Evolutionary conservation across 2,113 vertebrate genomes (phyloP).

Genomic region (Castor canadensis): DNA sequence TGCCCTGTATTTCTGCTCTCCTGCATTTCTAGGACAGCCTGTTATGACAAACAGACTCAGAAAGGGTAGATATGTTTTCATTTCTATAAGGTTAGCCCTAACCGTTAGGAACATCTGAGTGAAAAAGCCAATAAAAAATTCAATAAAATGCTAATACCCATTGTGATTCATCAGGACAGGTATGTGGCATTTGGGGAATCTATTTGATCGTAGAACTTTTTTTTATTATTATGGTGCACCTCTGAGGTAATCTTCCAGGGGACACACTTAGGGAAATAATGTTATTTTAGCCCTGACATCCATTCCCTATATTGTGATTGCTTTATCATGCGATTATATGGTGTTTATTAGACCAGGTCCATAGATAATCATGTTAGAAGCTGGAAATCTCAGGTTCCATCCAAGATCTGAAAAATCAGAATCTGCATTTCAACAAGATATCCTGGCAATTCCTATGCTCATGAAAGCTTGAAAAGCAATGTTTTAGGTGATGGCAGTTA

Average conservation of each 20-base stretch:
- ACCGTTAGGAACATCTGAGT: not conserved
- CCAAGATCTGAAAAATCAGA: not conserved
- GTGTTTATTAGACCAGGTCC: not conserved
- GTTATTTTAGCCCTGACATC: not conserved
- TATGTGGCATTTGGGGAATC: not conserved
- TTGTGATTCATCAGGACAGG: not conserved
- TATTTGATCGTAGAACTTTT: not conserved
- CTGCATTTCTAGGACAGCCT: not conserved
- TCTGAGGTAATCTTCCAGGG: not conserved
- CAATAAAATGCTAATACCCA: not conserved
- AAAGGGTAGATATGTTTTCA: not conserved
- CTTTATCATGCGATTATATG: not conserved
- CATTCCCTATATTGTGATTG: not conserved
- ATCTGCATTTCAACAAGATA: not conserved
- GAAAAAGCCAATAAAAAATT: conserved; percentile 31
- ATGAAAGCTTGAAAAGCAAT: not conserved
- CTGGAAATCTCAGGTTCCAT: not conserved
- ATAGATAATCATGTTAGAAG: not conserved
- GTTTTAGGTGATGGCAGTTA: not conserved
- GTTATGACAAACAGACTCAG: not conserved
- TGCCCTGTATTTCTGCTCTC: not conserved
- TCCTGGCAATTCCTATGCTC: not conserved
- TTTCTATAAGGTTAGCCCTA: not conserved
- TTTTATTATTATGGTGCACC: not conserved
- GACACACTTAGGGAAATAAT: not conserved